phyloP scores from a whole-genome alignment of 2,888 invertebrate species.

The Pasiphila rectangulata region DNA sequence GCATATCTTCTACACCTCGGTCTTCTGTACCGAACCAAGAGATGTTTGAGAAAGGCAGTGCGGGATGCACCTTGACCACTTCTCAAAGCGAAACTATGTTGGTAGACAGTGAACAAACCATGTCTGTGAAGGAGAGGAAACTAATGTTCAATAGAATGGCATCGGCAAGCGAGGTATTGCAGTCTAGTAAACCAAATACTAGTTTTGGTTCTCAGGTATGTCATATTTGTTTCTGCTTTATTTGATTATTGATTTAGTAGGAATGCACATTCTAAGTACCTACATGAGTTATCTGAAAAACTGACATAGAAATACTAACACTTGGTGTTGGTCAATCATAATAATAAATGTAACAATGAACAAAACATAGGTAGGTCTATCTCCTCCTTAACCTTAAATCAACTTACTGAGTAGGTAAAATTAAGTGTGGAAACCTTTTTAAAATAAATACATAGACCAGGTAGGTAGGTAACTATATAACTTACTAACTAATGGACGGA shows the following conservation, averaged over 20 bases:
- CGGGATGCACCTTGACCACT: conserved; percentile 46
- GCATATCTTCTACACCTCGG: conserved; percentile 38
- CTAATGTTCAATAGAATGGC: conserved; percentile 96
- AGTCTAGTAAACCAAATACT: conserved; percentile 60
- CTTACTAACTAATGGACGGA: no score
- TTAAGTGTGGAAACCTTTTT: no score
- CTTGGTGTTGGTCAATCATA: no score
- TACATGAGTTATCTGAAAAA: no score
- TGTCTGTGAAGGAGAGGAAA: conserved; percentile 95
- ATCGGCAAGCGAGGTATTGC: conserved; percentile 86
- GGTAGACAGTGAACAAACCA: conserved; percentile 81
- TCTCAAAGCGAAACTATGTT: conserved; percentile 68
- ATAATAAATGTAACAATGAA: no score
- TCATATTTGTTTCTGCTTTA: conserved; percentile 20
- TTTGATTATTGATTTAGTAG: not conserved
- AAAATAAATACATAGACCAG: no score
- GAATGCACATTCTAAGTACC: no score
- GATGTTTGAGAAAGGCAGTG: conserved; percentile 41
- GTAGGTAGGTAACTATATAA: no score
- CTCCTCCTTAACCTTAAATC: no score
- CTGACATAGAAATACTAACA: no score
- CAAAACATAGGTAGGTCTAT: no score
- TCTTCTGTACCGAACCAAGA: conserved; percentile 52
- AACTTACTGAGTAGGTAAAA: no score
- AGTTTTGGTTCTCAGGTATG: conserved; percentile 83